These are phyloP conservation scores for Drosophila setosimentum DNA, from an alignment of 2,888 invertebrate species.

Conservation along the genomic window DNA sequence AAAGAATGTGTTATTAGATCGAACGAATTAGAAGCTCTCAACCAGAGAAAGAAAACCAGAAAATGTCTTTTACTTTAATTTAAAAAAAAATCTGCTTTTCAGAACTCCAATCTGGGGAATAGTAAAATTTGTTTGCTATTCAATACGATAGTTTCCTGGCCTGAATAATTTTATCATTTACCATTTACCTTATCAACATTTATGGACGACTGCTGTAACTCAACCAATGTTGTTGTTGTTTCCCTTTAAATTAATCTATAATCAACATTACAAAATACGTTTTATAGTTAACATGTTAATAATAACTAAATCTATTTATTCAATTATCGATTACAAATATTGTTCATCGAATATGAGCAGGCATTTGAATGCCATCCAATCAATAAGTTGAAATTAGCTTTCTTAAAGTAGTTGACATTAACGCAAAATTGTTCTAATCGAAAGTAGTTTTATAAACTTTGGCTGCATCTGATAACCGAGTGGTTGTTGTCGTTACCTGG, in stretches of 20 bases:
- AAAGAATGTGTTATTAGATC: not conserved
- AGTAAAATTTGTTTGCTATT: fast-evolving
- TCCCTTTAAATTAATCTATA: not conserved
- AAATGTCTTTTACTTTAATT: not conserved
- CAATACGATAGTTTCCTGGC: too few relatives aligned
- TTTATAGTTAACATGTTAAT: not conserved
- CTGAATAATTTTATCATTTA: too few relatives aligned
- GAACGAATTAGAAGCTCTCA: not conserved
- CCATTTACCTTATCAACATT: too few relatives aligned
- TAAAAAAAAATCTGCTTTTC: not conserved
- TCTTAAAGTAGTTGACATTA: not conserved
- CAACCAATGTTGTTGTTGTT: not conserved
- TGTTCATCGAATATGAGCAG: not conserved
- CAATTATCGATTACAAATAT: not conserved
- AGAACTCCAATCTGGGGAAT: not conserved
- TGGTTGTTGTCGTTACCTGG: constrained; percentile 25
- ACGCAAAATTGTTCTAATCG: not conserved
- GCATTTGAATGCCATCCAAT: not conserved
- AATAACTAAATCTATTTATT: not conserved
- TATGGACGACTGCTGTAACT: too few relatives aligned
- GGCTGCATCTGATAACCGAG: not conserved
- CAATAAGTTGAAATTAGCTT: not conserved
- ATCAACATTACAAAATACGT: too few relatives aligned
- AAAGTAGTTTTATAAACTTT: not conserved
- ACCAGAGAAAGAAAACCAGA: too few relatives aligned